Evolutionary conservation across 30 jellyfish, hydroid and myxozoan genomes (phyloP).

Genomic region (Hydractinia echinata): DNA sequence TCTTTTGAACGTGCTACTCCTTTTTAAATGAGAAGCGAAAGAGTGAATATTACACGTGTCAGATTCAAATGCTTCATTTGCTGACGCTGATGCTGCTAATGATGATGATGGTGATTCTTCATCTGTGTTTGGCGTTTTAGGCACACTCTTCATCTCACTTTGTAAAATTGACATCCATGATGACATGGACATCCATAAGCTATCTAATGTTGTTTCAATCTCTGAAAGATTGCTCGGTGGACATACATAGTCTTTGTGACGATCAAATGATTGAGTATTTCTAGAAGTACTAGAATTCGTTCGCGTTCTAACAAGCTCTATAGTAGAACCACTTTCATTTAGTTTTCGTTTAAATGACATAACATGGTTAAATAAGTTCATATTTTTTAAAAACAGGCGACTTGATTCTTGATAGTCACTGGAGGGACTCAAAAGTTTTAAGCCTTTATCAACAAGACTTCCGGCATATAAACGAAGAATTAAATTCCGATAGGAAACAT

Average conservation of each 20-base stretch:
- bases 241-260: background rate
- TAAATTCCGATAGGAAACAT: constrained; percentile 30
- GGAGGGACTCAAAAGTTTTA: constrained; percentile 60
- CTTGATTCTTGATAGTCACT: constrained; percentile 49
- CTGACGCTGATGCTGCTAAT: background rate
- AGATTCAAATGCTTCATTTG: background rate
- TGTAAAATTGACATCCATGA: constrained; percentile 36
- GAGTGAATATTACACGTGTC: background rate
- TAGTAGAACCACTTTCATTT: no score
- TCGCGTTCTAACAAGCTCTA: no score
- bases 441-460: constrained; percentile 41
- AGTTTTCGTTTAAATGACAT: constrained; percentile 16
- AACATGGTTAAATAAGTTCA: constrained; percentile 37
- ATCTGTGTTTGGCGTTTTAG: background rate
- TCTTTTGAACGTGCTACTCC: background rate
- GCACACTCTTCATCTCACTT: background rate
- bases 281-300: no score
- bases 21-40: constrained; percentile 6
- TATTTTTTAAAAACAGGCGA: constrained; percentile 25
- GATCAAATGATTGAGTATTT: no score
- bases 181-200: constrained; percentile 19
- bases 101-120: background rate
- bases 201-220: background rate
- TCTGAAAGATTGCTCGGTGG: constrained; percentile 13
- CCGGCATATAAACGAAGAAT: constrained; percentile 53